Evolutionary conservation across 2,888 invertebrate species (phyloP), one percentile per base, ranked within the genome.

Genomic region (Patella ulyssiponensis): DNA sequence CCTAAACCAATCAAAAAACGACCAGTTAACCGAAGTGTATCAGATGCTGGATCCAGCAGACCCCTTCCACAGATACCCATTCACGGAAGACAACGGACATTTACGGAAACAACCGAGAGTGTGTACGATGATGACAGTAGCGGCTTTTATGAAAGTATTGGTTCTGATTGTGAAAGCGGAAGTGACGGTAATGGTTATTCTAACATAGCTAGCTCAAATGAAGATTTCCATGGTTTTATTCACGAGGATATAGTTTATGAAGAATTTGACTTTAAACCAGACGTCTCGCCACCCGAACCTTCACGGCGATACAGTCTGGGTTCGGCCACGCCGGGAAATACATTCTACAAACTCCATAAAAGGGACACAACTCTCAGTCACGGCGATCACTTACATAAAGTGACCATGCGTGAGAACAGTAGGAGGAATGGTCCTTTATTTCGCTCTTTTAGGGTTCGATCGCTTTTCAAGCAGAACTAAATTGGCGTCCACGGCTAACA

Each of bases 301-400:
- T 64, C 64, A 9, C 20, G 64, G 23, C 20, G 64, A 64, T 64
- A 23, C 64, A 64, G 64, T 3, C 64, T 64, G 12, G 64, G 64
- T 23, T 64, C 64, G 3, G 64, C 64, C 11, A 64, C 64, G 1
- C 64, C 64, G 14, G 11, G n/a, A 23, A 23, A 20, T 64, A 23
- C 64, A 12, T 23, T 23, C 9, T 23, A 23, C 20, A 23, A 20
- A 4, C 64, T 64, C 7, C 20, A 14, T 20, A 64, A 64, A 64
- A 64, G 64, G 64, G 64, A 64, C 12, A 23, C 23, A 64, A 64
- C 64, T 64, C 64, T 64, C 11, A 64, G 64, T 64, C 64, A 64
- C 23, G 12, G 23, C 9, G 64, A 64, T 12, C 20, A 64, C 23
- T 14, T 64, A 3, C 20, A 64, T 20, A 64, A 23, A 64, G 64